phyloP scores from a whole-genome alignment of 2,113 vertebrate genomes.

The Pangasianodon hypophthalmus region DNA sequence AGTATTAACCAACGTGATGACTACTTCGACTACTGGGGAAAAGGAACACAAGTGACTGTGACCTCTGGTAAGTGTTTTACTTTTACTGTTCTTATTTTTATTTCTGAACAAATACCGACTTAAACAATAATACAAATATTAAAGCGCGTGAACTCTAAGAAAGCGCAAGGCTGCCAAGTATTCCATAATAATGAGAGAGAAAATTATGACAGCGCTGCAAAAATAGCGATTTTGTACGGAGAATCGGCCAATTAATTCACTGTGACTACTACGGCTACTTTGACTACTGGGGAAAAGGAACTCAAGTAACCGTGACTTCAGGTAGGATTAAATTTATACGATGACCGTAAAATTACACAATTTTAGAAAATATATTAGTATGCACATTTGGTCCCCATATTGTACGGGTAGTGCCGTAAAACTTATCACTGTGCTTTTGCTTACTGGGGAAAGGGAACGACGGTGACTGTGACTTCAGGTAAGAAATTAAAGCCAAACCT shows the following conservation, averaged over 20 bases:
- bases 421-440: conserved; percentile 29
- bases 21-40: conserved; percentile 32
- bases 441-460: conserved; percentile 55
- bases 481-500: neutral
- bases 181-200: neutral
- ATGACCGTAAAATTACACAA: neutral
- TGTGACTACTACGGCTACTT: conserved; percentile 44
- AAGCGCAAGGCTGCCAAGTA: neutral
- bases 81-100: neutral
- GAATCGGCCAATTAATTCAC: neutral
- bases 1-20: neutral
- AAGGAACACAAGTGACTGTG: conserved; percentile 39
- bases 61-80: neutral
- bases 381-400: neutral
- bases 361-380: neutral
- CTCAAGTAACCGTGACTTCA: conserved; percentile 16
- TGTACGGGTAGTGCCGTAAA: neutral
- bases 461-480: conserved; percentile 47
- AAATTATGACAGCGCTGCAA: neutral
- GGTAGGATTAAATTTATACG: neutral
- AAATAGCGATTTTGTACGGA: neutral
- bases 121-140: neutral
- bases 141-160: neutral
- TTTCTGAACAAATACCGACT: neutral
- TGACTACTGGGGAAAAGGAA: conserved; percentile 47